Evolutionary conservation across 2,113 vertebrate species (phyloP).

Genomic region (Austrofundulus limnaeus): DNA sequence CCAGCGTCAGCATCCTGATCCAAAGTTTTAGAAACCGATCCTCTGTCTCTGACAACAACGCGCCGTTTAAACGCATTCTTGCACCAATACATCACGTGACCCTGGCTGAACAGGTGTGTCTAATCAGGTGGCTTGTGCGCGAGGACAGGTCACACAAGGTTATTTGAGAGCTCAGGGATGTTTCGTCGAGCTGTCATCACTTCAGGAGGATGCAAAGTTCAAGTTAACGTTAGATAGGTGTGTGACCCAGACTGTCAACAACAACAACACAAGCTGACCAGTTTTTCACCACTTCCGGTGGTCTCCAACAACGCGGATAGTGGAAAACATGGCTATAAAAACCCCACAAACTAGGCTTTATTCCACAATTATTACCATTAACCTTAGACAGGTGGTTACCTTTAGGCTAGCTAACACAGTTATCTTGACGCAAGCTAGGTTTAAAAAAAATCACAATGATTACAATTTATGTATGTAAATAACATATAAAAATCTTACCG

Average conservation of each 20-base stretch:
- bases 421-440: slow-evolving; percentile 14
- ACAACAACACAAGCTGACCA: neutral
- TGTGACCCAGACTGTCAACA: neutral
- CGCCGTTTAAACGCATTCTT: too few species aligned
- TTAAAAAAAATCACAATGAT: slow-evolving; percentile 7
- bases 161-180: too few species aligned
- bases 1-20: too few species aligned
- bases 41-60: too few species aligned
- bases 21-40: too few species aligned
- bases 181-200: neutral
- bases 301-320: neutral
- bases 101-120: neutral
- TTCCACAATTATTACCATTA: neutral
- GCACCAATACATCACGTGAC: neutral
- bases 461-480: neutral
- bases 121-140: neutral
- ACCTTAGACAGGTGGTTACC: neutral
- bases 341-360: neutral
- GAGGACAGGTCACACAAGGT: neutral
- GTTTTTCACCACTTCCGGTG: neutral
- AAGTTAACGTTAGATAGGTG: neutral
- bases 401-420: slow-evolving; percentile 19
- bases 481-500: slow-evolving; percentile 42
- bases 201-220: neutral
- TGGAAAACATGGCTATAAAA: neutral